Percentiles rank a stretch among this genome's conserved stretches.
phyloP scores from a whole-genome alignment of 2,797 vertebrate genomes.

The Oceanodroma leucorhoa region DNA sequence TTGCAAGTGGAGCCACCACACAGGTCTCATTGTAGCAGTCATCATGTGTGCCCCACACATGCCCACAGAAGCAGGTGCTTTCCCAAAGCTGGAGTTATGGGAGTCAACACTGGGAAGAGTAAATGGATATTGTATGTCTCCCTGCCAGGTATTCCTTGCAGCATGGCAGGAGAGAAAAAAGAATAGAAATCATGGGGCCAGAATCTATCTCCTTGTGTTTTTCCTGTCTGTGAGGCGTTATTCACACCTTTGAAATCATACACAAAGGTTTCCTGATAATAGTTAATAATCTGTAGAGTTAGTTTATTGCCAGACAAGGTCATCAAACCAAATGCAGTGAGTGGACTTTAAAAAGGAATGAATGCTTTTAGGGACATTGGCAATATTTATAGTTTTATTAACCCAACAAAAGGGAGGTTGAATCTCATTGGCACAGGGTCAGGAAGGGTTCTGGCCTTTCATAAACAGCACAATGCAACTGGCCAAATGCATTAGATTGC shows the following conservation, averaged over 20 bases:
- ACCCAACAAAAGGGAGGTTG: background rate
- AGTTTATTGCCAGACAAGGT: background rate
- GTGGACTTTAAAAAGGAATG: background rate
- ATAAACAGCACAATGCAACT: background rate
- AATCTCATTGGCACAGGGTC: background rate
- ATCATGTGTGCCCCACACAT: background rate
- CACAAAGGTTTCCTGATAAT: background rate
- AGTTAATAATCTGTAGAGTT: background rate
- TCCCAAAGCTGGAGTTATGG: background rate
- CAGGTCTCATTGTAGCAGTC: background rate
- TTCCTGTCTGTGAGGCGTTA: background rate
- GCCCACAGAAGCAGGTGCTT: background rate
- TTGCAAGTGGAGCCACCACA: background rate
- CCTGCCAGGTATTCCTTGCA: background rate
- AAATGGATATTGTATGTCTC: background rate
- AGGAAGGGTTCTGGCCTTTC: background rate
- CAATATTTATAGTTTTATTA: constrained; percentile 15
- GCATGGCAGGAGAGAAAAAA: background rate
- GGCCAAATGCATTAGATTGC: background rate
- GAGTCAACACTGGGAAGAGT: background rate
- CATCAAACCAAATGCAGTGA: background rate
- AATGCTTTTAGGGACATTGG: background rate
- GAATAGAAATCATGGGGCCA: background rate
- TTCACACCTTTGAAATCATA: background rate
- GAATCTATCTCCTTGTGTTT: background rate